Evolutionary conservation across 2,113 vertebrate genomes (phyloP).

Genomic region (Ageneiosus marmoratus): DNA sequence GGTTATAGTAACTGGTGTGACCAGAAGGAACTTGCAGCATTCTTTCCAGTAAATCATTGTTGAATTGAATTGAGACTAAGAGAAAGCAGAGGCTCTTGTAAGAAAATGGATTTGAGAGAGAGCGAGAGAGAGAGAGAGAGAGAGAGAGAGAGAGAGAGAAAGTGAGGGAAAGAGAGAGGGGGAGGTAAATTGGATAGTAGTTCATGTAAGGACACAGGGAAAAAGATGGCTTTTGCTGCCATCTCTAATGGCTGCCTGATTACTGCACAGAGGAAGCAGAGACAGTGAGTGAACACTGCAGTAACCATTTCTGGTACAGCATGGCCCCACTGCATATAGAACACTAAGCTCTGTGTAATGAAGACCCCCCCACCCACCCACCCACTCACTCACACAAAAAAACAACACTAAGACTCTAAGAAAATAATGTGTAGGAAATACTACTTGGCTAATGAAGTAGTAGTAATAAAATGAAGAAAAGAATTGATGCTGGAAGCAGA

Average conservation of each 20-base stretch:
- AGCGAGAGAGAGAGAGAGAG: conserved; percentile 29
- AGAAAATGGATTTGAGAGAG: conserved; percentile 18
- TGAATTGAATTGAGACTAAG: conserved; percentile 5
- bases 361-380: neutral
- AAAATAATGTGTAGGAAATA: neutral
- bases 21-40: conserved; percentile 13
- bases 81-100: conserved; percentile 10
- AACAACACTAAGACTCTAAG: neutral
- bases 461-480: neutral
- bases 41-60: neutral
- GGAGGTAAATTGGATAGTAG: conserved; percentile 53
- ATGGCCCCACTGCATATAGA: neutral
- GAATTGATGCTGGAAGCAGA: neutral
- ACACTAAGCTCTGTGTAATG: neutral
- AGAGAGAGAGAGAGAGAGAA: conserved; percentile 18
- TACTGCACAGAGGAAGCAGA: conserved; percentile 48
- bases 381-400: no score
- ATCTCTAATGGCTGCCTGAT: conserved; percentile 46
- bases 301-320: conserved; percentile 8
- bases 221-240: conserved; percentile 44
- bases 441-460: neutral
- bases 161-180: no score
- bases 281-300: conserved; percentile 33
- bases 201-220: conserved; percentile 68
- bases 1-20: neutral